A percentile compares a stretch with the other conserved stretches of the same genome.
These are phyloP conservation scores for Apogon hyalosoma DNA, from an alignment of 2,797 vertebrate genomes.

Conservation along the genomic window DNA sequence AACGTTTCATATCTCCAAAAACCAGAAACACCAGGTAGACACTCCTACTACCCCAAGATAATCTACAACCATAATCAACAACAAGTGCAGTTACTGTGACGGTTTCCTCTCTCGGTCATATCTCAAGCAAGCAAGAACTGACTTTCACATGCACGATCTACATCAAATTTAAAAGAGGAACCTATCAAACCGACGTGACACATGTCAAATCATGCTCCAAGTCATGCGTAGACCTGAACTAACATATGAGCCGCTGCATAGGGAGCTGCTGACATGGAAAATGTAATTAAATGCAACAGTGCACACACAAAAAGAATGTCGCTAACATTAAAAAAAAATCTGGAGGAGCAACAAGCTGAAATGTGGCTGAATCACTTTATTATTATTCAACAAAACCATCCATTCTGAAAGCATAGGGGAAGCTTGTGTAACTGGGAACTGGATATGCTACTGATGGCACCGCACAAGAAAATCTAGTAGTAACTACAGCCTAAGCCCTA, in stretches of 20 bases:
- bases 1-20: conserved; percentile 5
- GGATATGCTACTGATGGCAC: background rate
- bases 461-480: background rate
- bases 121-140: background rate
- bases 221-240: background rate
- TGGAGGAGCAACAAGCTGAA: background rate
- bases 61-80: background rate
- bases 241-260: conserved; percentile 1
- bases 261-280: background rate
- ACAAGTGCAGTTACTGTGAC: background rate
- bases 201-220: background rate
- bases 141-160: background rate
- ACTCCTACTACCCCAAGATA: background rate
- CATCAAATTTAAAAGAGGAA: conserved; percentile 22
- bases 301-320: background rate
- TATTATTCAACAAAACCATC: no score
- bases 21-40: conserved; percentile 7
- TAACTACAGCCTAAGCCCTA: background rate
- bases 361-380: no score
- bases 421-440: background rate
- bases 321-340: background rate
- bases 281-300: conserved; percentile 4
- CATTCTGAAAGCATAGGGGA: background rate
- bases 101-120: background rate
- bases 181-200: background rate